A percentile compares a stretch with the other conserved stretches of the same genome.
Evolutionary conservation across 1,140 invertebrate species (phyloP).

Genomic region (Pararge aegeria): DNA sequence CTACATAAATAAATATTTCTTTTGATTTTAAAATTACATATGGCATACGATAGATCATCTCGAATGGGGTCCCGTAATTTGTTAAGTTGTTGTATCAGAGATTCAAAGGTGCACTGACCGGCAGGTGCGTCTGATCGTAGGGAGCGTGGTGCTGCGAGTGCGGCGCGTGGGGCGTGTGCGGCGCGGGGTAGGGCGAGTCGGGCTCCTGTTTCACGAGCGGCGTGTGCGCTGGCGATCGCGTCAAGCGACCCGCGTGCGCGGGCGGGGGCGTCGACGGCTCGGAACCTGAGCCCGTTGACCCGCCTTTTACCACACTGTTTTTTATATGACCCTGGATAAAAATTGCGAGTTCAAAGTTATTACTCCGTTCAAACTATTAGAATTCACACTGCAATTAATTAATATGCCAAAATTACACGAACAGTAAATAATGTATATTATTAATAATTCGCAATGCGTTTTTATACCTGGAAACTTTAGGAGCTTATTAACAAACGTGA

Average conservation of each 20-base stretch:
- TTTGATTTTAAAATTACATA: no score
- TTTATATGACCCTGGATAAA: conserved; percentile 47
- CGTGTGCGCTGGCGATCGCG: conserved; percentile 56
- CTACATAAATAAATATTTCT: no score
- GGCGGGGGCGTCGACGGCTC: conserved; percentile 80
- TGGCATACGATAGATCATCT: no score
- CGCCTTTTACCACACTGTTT: conserved; percentile 82
- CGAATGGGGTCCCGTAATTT: no score
- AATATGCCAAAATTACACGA: neutral
- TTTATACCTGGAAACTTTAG: no score
- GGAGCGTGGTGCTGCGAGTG: conserved; percentile 36
- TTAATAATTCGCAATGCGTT: neutral
- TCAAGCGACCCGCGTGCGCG: conserved; percentile 54
- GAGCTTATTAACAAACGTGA: no score
- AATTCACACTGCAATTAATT: neutral
- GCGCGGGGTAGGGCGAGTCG: conserved; percentile 40
- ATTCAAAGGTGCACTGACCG: conserved; percentile 44
- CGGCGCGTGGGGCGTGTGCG: conserved; percentile 35
- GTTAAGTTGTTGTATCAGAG: no score
- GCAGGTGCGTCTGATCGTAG: conserved; percentile 63
- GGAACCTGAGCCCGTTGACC: conserved; percentile 80
- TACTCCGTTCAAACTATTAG: neutral
- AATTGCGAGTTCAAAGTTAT: neutral
- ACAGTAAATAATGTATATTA: neutral
- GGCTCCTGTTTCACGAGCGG: conserved; percentile 52